Evolutionary conservation across 2,888 invertebrate species (phyloP).

Genomic region (Lithosia quadra): DNA sequence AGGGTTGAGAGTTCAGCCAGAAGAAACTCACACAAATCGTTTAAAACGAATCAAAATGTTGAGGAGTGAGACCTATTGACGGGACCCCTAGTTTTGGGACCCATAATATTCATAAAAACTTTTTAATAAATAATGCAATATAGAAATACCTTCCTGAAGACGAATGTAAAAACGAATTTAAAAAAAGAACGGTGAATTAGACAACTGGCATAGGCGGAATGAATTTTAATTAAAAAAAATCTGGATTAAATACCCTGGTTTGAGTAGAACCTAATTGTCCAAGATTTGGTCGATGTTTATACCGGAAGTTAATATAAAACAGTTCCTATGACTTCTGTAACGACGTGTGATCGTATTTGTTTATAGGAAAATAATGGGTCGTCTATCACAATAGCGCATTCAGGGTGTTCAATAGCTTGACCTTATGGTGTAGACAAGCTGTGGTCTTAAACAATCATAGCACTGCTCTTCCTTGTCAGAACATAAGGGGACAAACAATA

Average conservation of each 20-base stretch:
- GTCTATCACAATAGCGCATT: constrained; percentile 1
- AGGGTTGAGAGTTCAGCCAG: too few species aligned
- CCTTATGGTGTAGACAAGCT: background rate
- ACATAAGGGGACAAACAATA: too few species aligned
- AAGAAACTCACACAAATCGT: too few species aligned
- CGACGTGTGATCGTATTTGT: background rate
- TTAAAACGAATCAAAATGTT: too few species aligned
- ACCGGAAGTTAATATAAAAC: constrained; percentile 6
- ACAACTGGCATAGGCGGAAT: background rate
- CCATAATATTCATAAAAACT: too few species aligned
- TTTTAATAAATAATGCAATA: too few species aligned
- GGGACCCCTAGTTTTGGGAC: too few species aligned
- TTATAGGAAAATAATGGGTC: background rate
- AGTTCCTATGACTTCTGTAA: background rate
- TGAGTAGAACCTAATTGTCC: background rate
- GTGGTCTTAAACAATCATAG: background rate
- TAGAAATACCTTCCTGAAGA: too few species aligned
- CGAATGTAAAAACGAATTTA: background rate
- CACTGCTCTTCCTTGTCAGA: background rate
- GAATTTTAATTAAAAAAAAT: background rate
- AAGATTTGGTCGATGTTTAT: background rate
- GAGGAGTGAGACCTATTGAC: too few species aligned
- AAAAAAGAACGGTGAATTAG: background rate
- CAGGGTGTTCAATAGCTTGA: background rate
- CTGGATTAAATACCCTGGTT: background rate